Base-by-base conservation (phyloP, 1,140 invertebrate species). In the Tetranychus cinnabarinus region DNA sequence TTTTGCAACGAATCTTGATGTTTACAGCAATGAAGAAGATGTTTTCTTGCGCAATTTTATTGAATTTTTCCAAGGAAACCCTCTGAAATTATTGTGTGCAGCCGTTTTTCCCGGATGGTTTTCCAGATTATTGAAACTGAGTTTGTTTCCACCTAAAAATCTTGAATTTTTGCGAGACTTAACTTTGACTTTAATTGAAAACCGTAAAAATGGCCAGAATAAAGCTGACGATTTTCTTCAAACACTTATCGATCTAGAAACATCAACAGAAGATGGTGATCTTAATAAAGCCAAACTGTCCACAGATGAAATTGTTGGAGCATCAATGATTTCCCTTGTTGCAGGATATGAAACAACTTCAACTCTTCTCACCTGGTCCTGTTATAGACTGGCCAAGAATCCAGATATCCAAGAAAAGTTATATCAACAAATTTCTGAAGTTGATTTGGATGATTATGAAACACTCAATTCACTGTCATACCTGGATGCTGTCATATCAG, bases 1-100 rank as follows among this genome's bases (percentile, higher is more conserved):
- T 6, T 82, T 79, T 54, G 63, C 63, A 8, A 65, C 81, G 5
- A 68, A 76, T 1, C 72, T 74, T 1, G 75, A 81, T 62, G 76
- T 76, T 1, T 64, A 81, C 7, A 69, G 72, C 2, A 72, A 81
- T 62, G 65, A 68, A 6, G 62, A 75, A 3, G 68, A 73, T 36
- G 10, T 39, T 34, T 23, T 52, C 15, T 12, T 56, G 6, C 55
- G 55, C 1, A 56, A 56, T 56, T 35, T 39, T 13, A 39, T 13
- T 15, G 34, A 56, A 36, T 39, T 56, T 13, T 56, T 56, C 35
- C 34, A 56, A 39, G 37, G 55, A 35, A 35, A 36, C 12, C 55
- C 55, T 15, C n/a, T 35, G 1, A 37, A 35, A 13, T 36, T 56
- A 1, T 10, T 56, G 34, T 12, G 15, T 13, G 7, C 36, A 7